These are phyloP conservation scores for Notarius lentiginosus DNA, from an alignment of 2,113 vertebrate species.

Conservation along the genomic window DNA sequence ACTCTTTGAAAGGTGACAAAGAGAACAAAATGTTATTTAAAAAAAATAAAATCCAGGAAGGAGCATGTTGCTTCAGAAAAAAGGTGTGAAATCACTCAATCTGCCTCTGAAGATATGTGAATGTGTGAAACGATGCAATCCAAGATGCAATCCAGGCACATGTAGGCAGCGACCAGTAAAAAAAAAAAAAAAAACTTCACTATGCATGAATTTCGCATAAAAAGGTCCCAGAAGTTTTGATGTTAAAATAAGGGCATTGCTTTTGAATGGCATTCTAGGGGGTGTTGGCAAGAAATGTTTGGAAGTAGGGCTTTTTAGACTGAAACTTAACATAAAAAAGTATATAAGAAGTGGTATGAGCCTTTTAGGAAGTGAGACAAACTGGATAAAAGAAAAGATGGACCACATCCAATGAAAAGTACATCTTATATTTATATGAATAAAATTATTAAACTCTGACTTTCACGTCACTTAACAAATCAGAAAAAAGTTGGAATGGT, in stretches of 20 bases:
- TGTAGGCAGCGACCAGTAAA: neutral
- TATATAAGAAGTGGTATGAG: neutral
- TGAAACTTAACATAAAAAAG: neutral
- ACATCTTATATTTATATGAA: neutral
- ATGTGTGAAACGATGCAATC: conserved; percentile 6
- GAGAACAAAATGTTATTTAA: neutral
- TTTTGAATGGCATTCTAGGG: neutral
- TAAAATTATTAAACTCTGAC: neutral
- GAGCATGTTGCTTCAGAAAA: neutral
- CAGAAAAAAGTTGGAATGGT: no score
- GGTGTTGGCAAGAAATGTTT: neutral
- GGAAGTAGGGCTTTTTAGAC: neutral
- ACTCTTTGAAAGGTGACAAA: neutral
- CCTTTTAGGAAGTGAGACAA: neutral
- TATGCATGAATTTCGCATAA: neutral
- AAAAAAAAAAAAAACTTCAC: neutral
- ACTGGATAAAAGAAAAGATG: neutral
- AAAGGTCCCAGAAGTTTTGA: neutral
- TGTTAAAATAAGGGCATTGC: neutral
- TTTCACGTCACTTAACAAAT: neutral
- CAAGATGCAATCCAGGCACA: neutral
- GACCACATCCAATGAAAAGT: neutral
- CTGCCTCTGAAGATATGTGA: neutral
- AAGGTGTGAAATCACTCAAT: conserved; percentile 9
- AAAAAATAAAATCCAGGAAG: neutral